Conservation (phyloP, 37 sponge, comb jelly and placozoan species). For the Petrosia ficiformis region DNA sequence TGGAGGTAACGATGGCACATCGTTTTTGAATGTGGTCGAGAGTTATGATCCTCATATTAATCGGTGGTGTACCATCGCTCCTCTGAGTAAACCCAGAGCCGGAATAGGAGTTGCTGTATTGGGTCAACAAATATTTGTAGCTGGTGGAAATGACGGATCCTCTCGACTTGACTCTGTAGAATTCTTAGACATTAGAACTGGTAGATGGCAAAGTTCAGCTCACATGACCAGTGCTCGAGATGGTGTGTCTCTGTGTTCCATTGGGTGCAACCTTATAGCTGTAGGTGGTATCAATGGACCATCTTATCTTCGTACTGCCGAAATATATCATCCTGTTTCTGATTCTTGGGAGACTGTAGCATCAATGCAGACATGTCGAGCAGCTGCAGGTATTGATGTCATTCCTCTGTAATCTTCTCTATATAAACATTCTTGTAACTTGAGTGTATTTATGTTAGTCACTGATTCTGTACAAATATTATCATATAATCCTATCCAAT, state of each 20-base stretch:
- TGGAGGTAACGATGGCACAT: conserved; percentile 95
- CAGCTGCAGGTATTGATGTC: conserved; percentile 86
- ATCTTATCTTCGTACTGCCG: conserved; percentile 83
- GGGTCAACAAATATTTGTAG: conserved; percentile 82
- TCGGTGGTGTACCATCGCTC: conserved; percentile 80
- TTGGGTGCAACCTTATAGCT: conserved; percentile 73
- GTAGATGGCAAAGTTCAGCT: conserved; percentile 75
- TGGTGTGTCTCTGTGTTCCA: conserved; percentile 79
- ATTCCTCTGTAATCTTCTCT: neutral
- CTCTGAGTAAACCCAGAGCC: conserved; percentile 80
- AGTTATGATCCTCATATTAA: conserved; percentile 93
- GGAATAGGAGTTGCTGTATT: conserved; percentile 87
- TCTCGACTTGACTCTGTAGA: conserved; percentile 93
- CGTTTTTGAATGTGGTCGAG: conserved; percentile 90
- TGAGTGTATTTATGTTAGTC: no score
- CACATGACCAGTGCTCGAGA: conserved; percentile 83
- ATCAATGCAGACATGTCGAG: conserved; percentile 88
- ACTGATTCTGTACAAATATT: no score
- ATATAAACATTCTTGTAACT: neutral
- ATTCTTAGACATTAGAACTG: conserved; percentile 72
- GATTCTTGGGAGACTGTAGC: conserved; percentile 78
- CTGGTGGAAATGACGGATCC: conserved; percentile 94
- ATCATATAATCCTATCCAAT: no score
- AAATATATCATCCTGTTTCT: conserved; percentile 76
- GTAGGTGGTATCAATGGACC: conserved; percentile 96